Base-by-base conservation (phyloP, 2,113 vertebrate genomes). In the Ptychochromis oligacanthus region DNA sequence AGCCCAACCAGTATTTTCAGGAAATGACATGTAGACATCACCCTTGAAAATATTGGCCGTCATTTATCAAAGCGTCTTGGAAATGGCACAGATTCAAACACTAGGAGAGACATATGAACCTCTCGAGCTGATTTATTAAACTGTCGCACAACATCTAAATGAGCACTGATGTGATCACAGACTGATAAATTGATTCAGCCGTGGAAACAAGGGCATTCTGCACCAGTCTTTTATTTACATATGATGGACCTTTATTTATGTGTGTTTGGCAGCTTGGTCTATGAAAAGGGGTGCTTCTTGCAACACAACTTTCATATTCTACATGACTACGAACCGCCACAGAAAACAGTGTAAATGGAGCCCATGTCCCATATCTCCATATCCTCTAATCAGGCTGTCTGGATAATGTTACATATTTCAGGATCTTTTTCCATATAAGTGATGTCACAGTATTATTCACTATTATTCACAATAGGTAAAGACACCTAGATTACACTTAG, bases 121-220 rank as follows among this genome's bases (percentile, higher is more conserved):
- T 75, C 82, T 83, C 82, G 46, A 28, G 83, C 74, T 91, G 87
- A 92, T 91, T 93, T 89, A 93, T 93, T 88, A 84, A 91, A 89
- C 79, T 64, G 80, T 83, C 36, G 20, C 55, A 56, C 75, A 62
- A 83, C 64, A 84, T 87, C 82, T 87, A 89, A 91, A 91, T 88
- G 85, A 90, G 89, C 89, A 76, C 86, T 91, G 89, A 93, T 93
- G 90, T 90, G 86, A 92, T 93, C 89, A 76, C 74, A 75, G 78
- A 75, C 86, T 92, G 85, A 92, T 89, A 20, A 85, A 89, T 84
- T 87, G 89, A 89, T 87, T 90, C 82, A 82, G 85, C 74, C 74
- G 75, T 90, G 76, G 72, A 83, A 89, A 89, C 85, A 91, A 88
- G 85, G 80, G 83, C 82, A 84, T 55, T 75, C 78, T 40, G 78